phyloP scores from a whole-genome alignment of 2,797 vertebrate genomes.

The Scarus forsteni region DNA sequence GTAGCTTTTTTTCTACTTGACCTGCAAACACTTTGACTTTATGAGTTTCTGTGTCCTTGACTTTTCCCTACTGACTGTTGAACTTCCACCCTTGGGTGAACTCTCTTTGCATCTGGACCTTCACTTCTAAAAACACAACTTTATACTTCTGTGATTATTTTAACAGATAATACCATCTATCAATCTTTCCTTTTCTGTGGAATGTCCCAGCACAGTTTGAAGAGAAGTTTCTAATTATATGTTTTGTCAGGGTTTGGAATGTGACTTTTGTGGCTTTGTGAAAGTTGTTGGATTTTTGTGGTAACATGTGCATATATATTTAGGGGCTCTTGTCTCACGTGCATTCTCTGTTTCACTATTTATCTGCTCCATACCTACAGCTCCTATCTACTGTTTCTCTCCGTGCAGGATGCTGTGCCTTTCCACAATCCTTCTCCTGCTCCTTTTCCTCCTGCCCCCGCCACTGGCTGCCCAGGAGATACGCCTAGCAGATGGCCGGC shows the following conservation, averaged over 20 bases:
- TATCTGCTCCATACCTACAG: neutral
- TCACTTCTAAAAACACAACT: too few relatives aligned
- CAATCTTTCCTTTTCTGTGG: slow-evolving; percentile 54
- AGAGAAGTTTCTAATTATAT: slow-evolving; percentile 71
- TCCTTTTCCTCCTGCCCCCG: slow-evolving; percentile 57
- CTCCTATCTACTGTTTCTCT: slow-evolving; percentile 1
- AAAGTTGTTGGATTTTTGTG: slow-evolving; percentile 67
- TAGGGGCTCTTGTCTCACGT: slow-evolving; percentile 32
- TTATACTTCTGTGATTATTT: slow-evolving; percentile 52
- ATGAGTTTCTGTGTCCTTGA: too few relatives aligned
- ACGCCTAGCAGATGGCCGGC: slow-evolving; percentile 86
- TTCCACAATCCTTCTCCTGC: slow-evolving; percentile 60
- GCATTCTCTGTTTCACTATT: slow-evolving; percentile 13
- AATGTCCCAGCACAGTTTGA: slow-evolving; percentile 63
- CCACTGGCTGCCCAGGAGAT: slow-evolving; percentile 59
- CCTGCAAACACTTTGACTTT: too few relatives aligned
- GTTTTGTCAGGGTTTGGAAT: slow-evolving; percentile 67
- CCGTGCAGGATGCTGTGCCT: slow-evolving; percentile 71
- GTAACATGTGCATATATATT: slow-evolving; percentile 55
- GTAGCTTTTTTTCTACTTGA: too few relatives aligned
- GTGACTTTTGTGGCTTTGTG: slow-evolving; percentile 45
- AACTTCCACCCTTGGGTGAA: too few relatives aligned
- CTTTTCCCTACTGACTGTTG: too few relatives aligned
- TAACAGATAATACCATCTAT: slow-evolving; percentile 58
- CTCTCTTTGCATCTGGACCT: too few relatives aligned